Base-by-base conservation (phyloP, 2,113 vertebrate species). In the Urocitellus parryii region DNA sequence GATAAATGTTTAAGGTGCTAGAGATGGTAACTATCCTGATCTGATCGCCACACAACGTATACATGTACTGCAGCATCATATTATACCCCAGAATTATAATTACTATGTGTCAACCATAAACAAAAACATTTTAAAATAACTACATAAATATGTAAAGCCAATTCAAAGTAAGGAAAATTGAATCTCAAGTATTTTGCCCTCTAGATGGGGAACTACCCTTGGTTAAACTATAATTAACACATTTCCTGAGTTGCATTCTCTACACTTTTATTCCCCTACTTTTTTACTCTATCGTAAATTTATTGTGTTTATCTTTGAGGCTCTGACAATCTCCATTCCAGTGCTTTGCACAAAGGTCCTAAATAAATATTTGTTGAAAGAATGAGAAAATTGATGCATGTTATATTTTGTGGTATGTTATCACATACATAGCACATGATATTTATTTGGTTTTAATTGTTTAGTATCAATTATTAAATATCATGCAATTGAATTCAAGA, bases 381-480 rank as follows among this genome's bases (percentile, higher is more conserved):
- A 91, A 83, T 74, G 29, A 93, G 22, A 45, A 90, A 84, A 87
- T 77, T 42, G 76, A 89, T 94, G 18, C 29, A 67, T 70, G 4
- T 80, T 95, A 91, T 73, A 90, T 78, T 94, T 78, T 82, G 11
- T 67, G 17, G 8, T 39, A 9, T 76, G 14, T 63, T 51, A 37
- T 34, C 34, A 10, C 73, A 13, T 89, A 70, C 65, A 95, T 93
- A 67, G 84, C 61, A 76, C 14, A 45, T 51, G 17, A 72, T 96
- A n/a, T n/a, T 58, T 82, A 56, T 18, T 78, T 80, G 45, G 39
- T 80, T 81, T 91, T 91, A 80, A 76, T 90, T 94, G 37, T 82
- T 95, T 93, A 56, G 13, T 87, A 87, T 97, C 51, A 80, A 87
- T 90, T 90, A 95, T 96, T 91, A 96, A 96, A 37, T 92, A 84